Percentiles rank a stretch among this genome's conserved stretches.
phyloP scores from a whole-genome alignment of 2,888 invertebrate species.

The Dusona sp. region DNA sequence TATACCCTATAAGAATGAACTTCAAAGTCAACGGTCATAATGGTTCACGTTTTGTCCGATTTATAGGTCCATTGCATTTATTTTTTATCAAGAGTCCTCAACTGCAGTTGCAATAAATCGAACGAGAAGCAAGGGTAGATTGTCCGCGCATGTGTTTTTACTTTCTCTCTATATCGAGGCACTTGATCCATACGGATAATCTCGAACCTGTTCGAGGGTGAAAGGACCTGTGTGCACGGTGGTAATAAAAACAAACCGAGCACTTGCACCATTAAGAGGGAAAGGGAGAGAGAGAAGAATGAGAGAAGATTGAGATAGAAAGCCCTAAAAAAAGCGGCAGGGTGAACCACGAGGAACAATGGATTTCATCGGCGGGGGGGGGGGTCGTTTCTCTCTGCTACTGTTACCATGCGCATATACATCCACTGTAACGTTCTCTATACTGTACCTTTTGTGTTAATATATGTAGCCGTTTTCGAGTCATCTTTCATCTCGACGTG shows the following conservation, averaged over 20 bases:
- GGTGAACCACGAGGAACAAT: constrained; percentile 73
- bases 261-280: constrained; percentile 67
- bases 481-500: constrained; percentile 83
- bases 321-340: constrained; percentile 56
- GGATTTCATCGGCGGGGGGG: constrained; percentile 45
- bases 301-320: constrained; percentile 40
- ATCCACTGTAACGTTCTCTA: constrained; percentile 30
- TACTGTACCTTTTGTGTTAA: constrained; percentile 25
- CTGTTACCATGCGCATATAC: constrained; percentile 33
- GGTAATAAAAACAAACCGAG: constrained; percentile 75
- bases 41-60: background rate
- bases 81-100: constrained; percentile 7
- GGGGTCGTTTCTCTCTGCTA: constrained; percentile 17
- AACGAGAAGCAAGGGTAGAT: background rate
- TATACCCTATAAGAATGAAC: background rate
- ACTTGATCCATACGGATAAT: constrained; percentile 52
- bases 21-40: background rate
- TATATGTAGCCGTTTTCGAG: constrained; percentile 70
- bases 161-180: constrained; percentile 8
- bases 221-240: constrained; percentile 72
- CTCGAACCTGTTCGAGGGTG: constrained; percentile 58
- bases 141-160: constrained; percentile 3
- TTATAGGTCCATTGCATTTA: background rate
- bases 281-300: constrained; percentile 12
- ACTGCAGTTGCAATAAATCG: constrained; percentile 2